A percentile compares a stretch with the other conserved stretches of the same genome.
Conservation (phyloP, 2,797 vertebrate species). For the Potorous gilbertii region DNA sequence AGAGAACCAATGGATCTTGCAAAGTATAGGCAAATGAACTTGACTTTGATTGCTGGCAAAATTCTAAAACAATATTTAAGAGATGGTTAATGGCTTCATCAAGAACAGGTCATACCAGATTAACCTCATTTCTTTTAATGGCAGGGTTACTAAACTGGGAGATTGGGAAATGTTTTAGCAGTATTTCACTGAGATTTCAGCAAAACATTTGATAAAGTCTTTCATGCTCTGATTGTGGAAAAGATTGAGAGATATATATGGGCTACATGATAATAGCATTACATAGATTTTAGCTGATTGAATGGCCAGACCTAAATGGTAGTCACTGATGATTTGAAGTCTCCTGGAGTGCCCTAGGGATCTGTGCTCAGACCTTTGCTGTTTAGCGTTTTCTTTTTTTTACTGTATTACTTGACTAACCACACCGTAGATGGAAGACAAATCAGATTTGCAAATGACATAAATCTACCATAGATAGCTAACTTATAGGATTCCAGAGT, state of each 20-base stretch:
- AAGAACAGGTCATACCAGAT: constrained; percentile 1
- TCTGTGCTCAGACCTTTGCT: background rate
- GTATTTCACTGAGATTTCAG: background rate
- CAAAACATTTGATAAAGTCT: background rate
- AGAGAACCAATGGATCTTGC: background rate
- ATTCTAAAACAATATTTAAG: background rate
- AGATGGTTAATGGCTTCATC: background rate
- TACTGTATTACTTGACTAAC: background rate
- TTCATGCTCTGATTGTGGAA: background rate
- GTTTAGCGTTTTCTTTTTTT: background rate
- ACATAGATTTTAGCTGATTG: background rate
- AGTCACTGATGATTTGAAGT: background rate
- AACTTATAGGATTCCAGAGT: background rate
- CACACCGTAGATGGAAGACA: background rate
- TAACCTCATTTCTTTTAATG: background rate
- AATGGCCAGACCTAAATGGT: background rate
- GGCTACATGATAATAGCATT: background rate
- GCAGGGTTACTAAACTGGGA: background rate
- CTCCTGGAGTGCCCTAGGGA: background rate
- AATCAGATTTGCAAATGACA: background rate
- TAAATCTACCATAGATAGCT: background rate
- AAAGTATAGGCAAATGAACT: background rate
- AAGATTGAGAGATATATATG: background rate
- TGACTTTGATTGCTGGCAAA: background rate
- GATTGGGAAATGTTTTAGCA: constrained; percentile 1